These are phyloP conservation scores for Gadus chalcogrammus DNA, from an alignment of 2,113 vertebrate species.

Conservation along the genomic window DNA sequence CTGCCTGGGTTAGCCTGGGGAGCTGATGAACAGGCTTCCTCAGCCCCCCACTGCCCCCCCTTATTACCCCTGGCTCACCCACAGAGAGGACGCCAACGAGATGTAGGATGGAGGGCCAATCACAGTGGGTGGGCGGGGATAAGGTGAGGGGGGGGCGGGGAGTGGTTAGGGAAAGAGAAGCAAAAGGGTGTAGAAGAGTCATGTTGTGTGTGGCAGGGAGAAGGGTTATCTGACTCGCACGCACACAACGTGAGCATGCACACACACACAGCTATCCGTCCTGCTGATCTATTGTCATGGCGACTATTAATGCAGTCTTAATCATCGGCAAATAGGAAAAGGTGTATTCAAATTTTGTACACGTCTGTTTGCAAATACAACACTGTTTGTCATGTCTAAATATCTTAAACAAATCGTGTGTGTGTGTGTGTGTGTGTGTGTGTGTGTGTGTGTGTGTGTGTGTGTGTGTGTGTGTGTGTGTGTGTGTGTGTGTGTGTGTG, in stretches of 20 bases:
- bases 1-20: too few relatives aligned
- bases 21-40: too few relatives aligned
- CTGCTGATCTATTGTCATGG: too few relatives aligned
- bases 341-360: too few relatives aligned
- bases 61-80: background rate
- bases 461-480: background rate
- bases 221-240: background rate
- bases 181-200: background rate
- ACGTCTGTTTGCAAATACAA: too few relatives aligned
- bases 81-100: background rate
- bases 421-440: background rate
- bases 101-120: background rate
- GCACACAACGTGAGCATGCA: background rate
- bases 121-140: background rate
- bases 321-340: too few relatives aligned
- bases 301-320: too few relatives aligned
- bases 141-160: background rate
- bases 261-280: background rate
- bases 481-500: background rate
- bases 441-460: background rate
- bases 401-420: too few relatives aligned
- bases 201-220: background rate
- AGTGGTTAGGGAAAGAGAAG: background rate
- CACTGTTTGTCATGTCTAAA: too few relatives aligned
- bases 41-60: constrained; percentile 25